Evolutionary conservation across 2,888 invertebrate species (phyloP), one percentile per base, ranked within the genome.

Genomic region (Tenthredo notha): DNA sequence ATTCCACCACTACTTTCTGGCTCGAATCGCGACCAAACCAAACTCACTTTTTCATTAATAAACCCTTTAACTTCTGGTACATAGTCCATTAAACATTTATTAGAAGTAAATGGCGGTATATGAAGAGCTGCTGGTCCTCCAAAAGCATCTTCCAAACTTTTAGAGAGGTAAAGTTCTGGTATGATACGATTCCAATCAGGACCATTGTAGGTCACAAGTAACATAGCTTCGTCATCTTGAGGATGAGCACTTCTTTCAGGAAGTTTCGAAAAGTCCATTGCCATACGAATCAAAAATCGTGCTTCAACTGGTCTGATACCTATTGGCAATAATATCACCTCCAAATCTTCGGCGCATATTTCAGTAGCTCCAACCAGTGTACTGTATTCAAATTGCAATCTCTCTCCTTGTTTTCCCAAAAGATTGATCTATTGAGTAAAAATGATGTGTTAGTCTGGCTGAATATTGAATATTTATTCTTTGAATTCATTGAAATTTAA

Each of bases 231-330:
- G 88, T 95, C 93, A 75, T 91, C 92, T 40, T 93, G 92, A 47
- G 92, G 91, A 89, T 95, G 93, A 90, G 91, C 92, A 87, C 94
- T 94, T 33, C 95, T 91, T 87, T 95, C 95, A 50, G 96, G 96
- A 86, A 97, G 92, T 87, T 94, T 93, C 18, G 95, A 94, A 88
- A 95, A 95, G 89, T 97, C 95, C 47, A 97, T 94, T 88, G 95
- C 94, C 2, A 97, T 93, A 89, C 94, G 95, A 86, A 97, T 96
- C 47, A 96, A 90, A 90, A 97, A 96, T 90, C 95, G 95, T 0
- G 96, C 95, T 85, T 92, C 92, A 1, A 72, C 82, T 25, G 90
- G 88, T 33, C 88, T 88, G 43, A 94, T 92, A 88, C 95, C 95
- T 86, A 93, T 93, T 33, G 91, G 91, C n/a, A 95, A 94, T 5